Conservation (phyloP, 2,888 invertebrate species). For the Caenorhabditis sp. region DNA sequence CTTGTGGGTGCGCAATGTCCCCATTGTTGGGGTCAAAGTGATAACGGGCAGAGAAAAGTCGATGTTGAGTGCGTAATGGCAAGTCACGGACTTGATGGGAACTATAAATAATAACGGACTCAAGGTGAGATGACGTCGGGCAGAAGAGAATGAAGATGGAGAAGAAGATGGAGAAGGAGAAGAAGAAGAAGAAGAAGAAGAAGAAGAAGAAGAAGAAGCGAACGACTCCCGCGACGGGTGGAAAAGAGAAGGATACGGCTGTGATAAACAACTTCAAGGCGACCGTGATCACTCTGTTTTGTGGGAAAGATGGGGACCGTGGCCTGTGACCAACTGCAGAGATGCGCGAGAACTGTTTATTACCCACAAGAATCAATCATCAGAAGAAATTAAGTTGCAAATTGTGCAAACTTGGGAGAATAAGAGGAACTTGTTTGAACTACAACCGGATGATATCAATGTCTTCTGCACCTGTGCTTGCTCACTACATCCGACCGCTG, state of each 20-base stretch:
- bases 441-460: too few species aligned
- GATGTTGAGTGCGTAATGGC: conserved; percentile 7
- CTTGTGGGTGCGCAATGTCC: conserved; percentile 47
- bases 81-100: neutral
- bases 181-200: conserved; percentile 4
- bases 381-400: neutral
- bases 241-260: conserved; percentile 20
- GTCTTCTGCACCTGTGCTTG: conserved; percentile 9
- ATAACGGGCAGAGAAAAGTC: conserved; percentile 8
- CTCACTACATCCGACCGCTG: neutral
- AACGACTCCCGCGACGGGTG: conserved; percentile 6
- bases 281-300: conserved; percentile 31
- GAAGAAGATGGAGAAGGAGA: too few species aligned
- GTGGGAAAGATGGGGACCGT: conserved; percentile 10
- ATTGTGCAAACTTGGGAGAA: neutral
- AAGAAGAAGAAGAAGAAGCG: conserved; percentile 4
- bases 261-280: too few species aligned
- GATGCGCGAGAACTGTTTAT: conserved; percentile 11
- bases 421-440: too few species aligned
- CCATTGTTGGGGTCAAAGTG: conserved; percentile 30
- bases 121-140: conserved; percentile 33
- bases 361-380: conserved; percentile 8
- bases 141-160: too few species aligned
- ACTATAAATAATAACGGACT: conserved; percentile 12
- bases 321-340: conserved; percentile 6